Evolutionary conservation across 2,113 vertebrate genomes (phyloP).

Genomic region (Seriola quinqueradiata): DNA sequence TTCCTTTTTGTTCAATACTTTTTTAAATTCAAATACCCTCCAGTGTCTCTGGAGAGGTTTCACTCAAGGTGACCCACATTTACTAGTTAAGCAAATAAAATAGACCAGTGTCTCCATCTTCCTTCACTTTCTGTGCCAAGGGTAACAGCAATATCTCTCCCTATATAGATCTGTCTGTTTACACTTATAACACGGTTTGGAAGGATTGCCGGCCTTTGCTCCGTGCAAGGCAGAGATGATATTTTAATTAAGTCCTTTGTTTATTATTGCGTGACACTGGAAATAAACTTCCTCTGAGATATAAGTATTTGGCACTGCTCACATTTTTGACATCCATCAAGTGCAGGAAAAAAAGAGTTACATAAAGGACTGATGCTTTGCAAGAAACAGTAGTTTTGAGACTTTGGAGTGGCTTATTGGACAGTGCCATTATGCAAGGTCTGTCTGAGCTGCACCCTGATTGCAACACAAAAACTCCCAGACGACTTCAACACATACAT

Average conservation of each 20-base stretch:
- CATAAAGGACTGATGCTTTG: neutral
- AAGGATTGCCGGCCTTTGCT: constrained; percentile 54
- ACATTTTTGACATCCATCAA: constrained; percentile 33
- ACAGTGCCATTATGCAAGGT: neutral
- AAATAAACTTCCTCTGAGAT: constrained; percentile 72
- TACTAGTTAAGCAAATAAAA: constrained; percentile 51
- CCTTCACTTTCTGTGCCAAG: constrained; percentile 37
- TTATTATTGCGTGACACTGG: constrained; percentile 72
- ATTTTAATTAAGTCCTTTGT: constrained; percentile 77
- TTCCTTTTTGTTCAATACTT: constrained; percentile 27
- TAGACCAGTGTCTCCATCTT: constrained; percentile 42
- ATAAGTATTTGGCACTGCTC: constrained; percentile 36
- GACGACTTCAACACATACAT: neutral
- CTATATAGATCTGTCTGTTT: constrained; percentile 68
- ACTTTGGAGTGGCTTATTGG: neutral
- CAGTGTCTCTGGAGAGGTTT: constrained; percentile 40
- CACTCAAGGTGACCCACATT: constrained; percentile 53
- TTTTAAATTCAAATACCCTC: constrained; percentile 19
- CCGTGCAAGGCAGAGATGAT: constrained; percentile 28
- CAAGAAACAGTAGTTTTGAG: neutral
- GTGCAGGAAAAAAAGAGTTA: neutral
- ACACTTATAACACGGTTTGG: constrained; percentile 68
- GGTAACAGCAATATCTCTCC: constrained; percentile 52
- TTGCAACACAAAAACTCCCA: neutral
- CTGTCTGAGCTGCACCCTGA: neutral